Evolutionary conservation across 2,888 invertebrate species (phyloP), one percentile per base, ranked within the genome.

Genomic region (Anticlea derivata): DNA sequence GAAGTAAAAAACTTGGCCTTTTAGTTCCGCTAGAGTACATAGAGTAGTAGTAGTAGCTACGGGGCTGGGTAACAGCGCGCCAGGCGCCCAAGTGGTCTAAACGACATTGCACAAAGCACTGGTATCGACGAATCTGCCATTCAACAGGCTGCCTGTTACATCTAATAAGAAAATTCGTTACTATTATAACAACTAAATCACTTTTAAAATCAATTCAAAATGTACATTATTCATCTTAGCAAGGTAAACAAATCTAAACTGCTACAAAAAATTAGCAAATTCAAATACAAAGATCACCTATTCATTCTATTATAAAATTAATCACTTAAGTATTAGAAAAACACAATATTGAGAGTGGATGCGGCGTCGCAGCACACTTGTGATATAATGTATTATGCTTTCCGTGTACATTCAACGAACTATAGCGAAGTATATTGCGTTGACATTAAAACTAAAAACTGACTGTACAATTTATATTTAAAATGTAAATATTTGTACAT

Each of bases 401-500:
- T 66, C 74, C 69, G 80, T 86, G 88, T 87, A 87, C 86, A 82
- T 81, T 84, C 85, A 83, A 84, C 83, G 81, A 81, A 83, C 78
- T 71, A 75, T 77, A 83, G 78, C 78, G 79, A 84, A 78, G 73
- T 68, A 75, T 85, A 88, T 88, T 87, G 86, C 88, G 87, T 87
- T 82, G 86, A 86, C 82, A 86, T 87, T 87, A 89, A 82, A 89
- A 87, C 87, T 88, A 89, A 88, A 72, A 89, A 80, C 75, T 87
- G 78, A 89, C 90, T 89, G 89, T 90, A 89, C 89, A 89, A 72
- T 80, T 82, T 80, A 86, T 86, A 86, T 84, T 85, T 92, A 75
- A 80, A 81, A 87, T 89, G 89, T 89, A 90, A 92, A 92, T 93
- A 93, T 93, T 93, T 93, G 93, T 93, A 93, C 93, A 93, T 93